Evolutionary conservation across 2,113 vertebrate genomes (phyloP).

Genomic region (Gasterosteus aculeatus): DNA sequence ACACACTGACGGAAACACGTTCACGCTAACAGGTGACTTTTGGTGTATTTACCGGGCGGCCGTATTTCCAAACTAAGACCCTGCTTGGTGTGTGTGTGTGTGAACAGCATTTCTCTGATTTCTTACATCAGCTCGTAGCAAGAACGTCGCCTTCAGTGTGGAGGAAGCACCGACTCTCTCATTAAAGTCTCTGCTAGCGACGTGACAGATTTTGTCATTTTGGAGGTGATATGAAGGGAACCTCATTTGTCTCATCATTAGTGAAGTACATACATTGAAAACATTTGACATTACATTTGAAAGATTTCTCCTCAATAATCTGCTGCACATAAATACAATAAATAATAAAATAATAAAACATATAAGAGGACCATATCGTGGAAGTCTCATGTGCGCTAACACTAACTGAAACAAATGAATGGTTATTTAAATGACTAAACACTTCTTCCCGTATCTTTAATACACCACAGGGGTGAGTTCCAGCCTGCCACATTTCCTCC

Average conservation of each 20-base stretch:
- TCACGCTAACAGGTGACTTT: not conserved
- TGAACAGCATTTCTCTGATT: not conserved
- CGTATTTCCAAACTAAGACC: not conserved
- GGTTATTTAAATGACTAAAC: not conserved
- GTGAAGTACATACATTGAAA: no score
- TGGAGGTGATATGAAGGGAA: no score
- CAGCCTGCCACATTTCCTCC: constrained; percentile 17
- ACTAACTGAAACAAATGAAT: no score
- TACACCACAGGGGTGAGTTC: not conserved
- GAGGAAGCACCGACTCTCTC: not conserved
- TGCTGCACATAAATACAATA: no score
- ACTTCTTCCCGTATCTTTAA: not conserved
- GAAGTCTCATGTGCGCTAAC: no score
- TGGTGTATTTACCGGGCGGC: not conserved
- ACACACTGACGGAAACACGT: not conserved
- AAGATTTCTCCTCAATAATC: no score
- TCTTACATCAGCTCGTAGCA: not conserved
- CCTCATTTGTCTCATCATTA: no score
- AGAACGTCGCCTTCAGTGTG: not conserved
- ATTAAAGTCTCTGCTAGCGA: not conserved
- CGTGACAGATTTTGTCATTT: no score
- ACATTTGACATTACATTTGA: no score
- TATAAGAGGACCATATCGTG: no score
- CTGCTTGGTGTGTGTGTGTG: not conserved
- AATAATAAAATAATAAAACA: no score